Base-by-base conservation (phyloP, 1,140 invertebrate species). In the Nephotettix cincticeps region DNA sequence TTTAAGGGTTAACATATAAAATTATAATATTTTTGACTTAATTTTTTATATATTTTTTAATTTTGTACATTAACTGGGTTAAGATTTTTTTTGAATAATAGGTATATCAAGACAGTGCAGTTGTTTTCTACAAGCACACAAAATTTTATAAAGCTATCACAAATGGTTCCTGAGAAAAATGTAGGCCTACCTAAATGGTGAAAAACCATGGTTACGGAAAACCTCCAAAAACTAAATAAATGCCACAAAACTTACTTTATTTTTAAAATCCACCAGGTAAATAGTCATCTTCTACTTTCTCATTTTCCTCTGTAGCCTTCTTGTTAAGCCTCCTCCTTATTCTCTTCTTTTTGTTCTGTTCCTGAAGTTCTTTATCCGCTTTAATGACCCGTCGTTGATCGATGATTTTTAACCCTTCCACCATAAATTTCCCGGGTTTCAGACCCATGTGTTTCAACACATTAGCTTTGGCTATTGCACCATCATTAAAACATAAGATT, bases 261-360 rank as follows among this genome's bases (percentile, higher is more conserved):
- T 19, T 19, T 25, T 54, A 54, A 54, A 54, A 54, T 25, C 47
- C 47, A 19, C 47, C 47, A 19, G 47, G 47, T 9, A 54, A 19
- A n/a, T 25, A 54, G 17, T 54, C 40, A 25, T 25, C 47, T 9
- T 54, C 17, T n/a, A 3, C 47, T 19, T 25, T 54, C 17, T 54
- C 47, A 36, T 54, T 54, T 54, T 54, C 47, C 19, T 54, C 23
- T 54, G 17, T 25, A 4, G 17, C 23, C 23, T 54, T 54, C 23
- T 54, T 54, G 19, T 23, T 13, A 58, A 58, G 54, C 14, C 54
- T 21, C 54, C 54, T 58, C 23, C 28, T 58, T 28, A 58, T 25
- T 58, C 54, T 23, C 13, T 58, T 58, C 28, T 19, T 28, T 58
- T 58, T 58, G 54, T 21, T 58, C 27, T 58, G 54, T 58, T 58